These are phyloP conservation scores for Brachionichthys hirsutus DNA, from an alignment of 2,113 vertebrate genomes.

Conservation along the genomic window DNA sequence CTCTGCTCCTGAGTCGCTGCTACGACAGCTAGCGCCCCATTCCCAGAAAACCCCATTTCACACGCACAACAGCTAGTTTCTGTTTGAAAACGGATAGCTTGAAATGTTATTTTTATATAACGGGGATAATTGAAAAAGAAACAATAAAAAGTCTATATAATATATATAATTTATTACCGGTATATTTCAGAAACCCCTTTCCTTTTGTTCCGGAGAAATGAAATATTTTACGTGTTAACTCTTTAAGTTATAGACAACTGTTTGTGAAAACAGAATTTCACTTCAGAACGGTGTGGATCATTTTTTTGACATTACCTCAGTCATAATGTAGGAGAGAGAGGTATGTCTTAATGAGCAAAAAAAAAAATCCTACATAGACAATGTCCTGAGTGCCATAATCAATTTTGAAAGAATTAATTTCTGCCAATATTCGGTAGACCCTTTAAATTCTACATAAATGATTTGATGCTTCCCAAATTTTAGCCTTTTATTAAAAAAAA, in stretches of 20 bases:
- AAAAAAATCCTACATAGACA: slow-evolving; percentile 13
- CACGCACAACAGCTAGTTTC: slow-evolving; percentile 33
- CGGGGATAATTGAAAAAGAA: slow-evolving; percentile 49
- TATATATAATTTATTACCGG: slow-evolving; percentile 77
- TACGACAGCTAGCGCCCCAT: slow-evolving; percentile 39
- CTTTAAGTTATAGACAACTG: slow-evolving; percentile 54
- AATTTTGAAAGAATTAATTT: slow-evolving; percentile 39
- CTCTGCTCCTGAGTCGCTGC: slow-evolving; percentile 25
- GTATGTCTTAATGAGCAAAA: slow-evolving; percentile 30
- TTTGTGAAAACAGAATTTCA: slow-evolving; percentile 48
- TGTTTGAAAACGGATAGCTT: slow-evolving; percentile 58
- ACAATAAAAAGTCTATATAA: slow-evolving; percentile 67
- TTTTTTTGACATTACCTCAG: slow-evolving; percentile 19
- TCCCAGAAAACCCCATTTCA: slow-evolving; percentile 34
- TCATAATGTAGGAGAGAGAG: slow-evolving; percentile 1
- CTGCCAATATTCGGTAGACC: slow-evolving; percentile 46
- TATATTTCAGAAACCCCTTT: slow-evolving; percentile 58
- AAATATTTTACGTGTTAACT: slow-evolving; percentile 41
- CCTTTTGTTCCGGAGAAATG: slow-evolving; percentile 32
- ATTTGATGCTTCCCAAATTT: not conserved
- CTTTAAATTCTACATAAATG: slow-evolving; percentile 54
- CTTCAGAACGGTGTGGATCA: slow-evolving; percentile 40
- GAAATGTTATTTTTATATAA: slow-evolving; percentile 75
- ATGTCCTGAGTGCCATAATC: slow-evolving; percentile 47
- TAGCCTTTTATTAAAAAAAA: slow-evolving; percentile 8